These are phyloP conservation scores for Grus americana DNA, from an alignment of 2,113 vertebrate species.

Conservation along the genomic window DNA sequence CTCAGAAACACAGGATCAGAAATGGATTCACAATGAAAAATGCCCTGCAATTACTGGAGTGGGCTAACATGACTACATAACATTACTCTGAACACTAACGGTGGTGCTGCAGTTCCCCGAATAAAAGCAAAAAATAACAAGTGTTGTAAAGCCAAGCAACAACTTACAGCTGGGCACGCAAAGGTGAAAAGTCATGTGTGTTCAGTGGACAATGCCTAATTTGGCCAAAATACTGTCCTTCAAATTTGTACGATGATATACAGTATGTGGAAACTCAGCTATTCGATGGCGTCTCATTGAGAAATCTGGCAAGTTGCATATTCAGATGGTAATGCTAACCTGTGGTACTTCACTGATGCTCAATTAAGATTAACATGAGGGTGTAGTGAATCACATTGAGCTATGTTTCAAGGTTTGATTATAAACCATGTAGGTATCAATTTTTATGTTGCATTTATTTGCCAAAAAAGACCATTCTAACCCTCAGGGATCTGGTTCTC, in stretches of 20 bases:
- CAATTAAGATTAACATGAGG: slow-evolving; percentile 60
- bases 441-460: slow-evolving; percentile 77
- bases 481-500: slow-evolving; percentile 69
- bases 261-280: background rate
- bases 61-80: background rate
- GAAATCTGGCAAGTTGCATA: background rate
- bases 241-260: background rate
- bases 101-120: background rate
- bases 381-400: slow-evolving; percentile 67
- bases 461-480: slow-evolving; percentile 71
- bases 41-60: background rate
- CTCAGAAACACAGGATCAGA: background rate
- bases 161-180: background rate
- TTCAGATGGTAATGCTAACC: background rate
- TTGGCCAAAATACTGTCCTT: background rate
- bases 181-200: background rate
- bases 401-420: slow-evolving; percentile 57
- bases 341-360: slow-evolving; percentile 35
- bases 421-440: slow-evolving; percentile 71
- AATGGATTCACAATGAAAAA: background rate
- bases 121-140: background rate
- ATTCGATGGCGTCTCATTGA: background rate
- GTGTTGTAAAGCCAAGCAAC: background rate
- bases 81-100: background rate
- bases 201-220: background rate